Percentiles rank a stretch among this genome's conserved stretches.
These are phyloP conservation scores for Drosophila maculinotata DNA, from an alignment of 2,888 invertebrate species.

Conservation along the genomic window DNA sequence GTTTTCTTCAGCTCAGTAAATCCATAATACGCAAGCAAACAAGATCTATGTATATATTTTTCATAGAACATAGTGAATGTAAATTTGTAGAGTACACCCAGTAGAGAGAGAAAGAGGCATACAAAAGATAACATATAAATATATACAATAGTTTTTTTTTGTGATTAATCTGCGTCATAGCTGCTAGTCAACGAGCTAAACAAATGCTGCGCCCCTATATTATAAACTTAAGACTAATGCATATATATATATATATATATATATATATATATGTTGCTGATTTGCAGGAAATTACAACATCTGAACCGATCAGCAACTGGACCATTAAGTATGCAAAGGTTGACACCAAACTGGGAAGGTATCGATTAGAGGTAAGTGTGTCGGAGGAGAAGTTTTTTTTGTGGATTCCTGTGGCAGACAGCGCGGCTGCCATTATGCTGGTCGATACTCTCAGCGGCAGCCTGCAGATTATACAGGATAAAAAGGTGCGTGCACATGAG, in stretches of 20 bases:
- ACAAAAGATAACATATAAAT: slow-evolving; percentile 20
- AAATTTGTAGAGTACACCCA: not conserved
- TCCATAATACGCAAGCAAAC: not conserved
- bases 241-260: slow-evolving; percentile 1
- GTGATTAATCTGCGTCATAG: slow-evolving; percentile 43
- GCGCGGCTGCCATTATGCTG: slow-evolving; percentile 82
- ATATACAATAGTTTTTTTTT: slow-evolving; percentile 17
- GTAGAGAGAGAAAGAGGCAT: not conserved
- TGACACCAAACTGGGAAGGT: slow-evolving; percentile 86
- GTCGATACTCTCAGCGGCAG: slow-evolving; percentile 89
- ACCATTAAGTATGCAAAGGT: slow-evolving; percentile 87
- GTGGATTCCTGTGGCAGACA: slow-evolving; percentile 84
- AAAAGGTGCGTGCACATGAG: slow-evolving; percentile 86
- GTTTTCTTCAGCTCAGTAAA: not conserved
- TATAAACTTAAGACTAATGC: slow-evolving; percentile 6
- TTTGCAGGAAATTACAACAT: slow-evolving; percentile 83
- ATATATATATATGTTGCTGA: slow-evolving; percentile 5
- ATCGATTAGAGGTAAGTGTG: slow-evolving; percentile 87
- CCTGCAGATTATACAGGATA: slow-evolving; percentile 88
- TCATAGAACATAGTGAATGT: not conserved
- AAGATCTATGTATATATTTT: no score
- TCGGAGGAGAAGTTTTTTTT: slow-evolving; percentile 62
- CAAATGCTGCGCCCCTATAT: slow-evolving; percentile 8
- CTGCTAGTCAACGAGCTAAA: no score
- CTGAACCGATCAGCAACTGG: slow-evolving; percentile 87